Conservation (phyloP, 2,113 vertebrate genomes). For the Neopipo cinnamomea region DNA sequence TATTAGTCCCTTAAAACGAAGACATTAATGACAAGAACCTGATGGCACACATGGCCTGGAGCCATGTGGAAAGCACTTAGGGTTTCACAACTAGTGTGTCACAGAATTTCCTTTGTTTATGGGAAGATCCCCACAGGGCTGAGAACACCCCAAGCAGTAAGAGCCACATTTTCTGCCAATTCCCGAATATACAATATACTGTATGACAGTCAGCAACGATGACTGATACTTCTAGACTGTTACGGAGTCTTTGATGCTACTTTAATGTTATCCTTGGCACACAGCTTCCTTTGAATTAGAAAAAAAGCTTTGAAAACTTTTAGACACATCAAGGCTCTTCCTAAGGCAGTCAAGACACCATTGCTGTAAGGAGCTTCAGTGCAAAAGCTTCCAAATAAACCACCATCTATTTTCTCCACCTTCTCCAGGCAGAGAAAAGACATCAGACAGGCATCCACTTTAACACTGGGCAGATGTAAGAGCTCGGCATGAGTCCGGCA, state of each 20-base stretch:
- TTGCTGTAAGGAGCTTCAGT: background rate
- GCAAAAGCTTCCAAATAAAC: background rate
- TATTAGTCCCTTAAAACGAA: background rate
- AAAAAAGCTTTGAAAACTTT: background rate
- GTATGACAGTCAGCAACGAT: background rate
- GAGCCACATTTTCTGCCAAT: background rate
- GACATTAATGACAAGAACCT: background rate
- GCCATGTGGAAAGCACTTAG: background rate
- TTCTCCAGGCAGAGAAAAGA: background rate
- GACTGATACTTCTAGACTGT: background rate
- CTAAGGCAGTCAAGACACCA: background rate
- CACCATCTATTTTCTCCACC: background rate
- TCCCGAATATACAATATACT: background rate
- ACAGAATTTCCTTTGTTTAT: background rate
- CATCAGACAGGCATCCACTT: background rate
- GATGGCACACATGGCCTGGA: background rate
- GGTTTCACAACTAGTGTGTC: background rate
- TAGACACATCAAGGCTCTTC: background rate
- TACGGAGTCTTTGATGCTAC: background rate
- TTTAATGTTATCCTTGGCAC: background rate
- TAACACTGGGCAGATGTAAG: background rate
- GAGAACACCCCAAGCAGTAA: background rate
- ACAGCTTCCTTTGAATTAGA: background rate
- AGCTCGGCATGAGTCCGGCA: rapidly evolving
- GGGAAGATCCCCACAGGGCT: background rate